Evolutionary conservation across 2,113 vertebrate species (phyloP).

Genomic region (Polypterus bichir): DNA sequence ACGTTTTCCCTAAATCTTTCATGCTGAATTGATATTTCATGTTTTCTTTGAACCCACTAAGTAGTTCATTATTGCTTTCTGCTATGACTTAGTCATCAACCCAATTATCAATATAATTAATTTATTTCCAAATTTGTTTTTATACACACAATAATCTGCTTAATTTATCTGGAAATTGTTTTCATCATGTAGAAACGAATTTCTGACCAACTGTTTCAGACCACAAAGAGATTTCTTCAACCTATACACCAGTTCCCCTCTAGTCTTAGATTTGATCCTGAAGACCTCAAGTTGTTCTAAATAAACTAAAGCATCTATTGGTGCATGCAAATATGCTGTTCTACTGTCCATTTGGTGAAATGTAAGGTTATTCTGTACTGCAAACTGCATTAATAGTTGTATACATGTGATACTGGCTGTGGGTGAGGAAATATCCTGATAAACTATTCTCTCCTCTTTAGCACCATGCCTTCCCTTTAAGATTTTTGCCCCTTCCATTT

Average conservation of each 20-base stretch:
- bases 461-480: no score
- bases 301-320: constrained; percentile 17
- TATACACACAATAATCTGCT: constrained; percentile 21
- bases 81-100: constrained; percentile 25
- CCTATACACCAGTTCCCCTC: constrained; percentile 17
- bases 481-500: no score
- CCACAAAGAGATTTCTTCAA: constrained; percentile 24
- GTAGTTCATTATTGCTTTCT: constrained; percentile 4
- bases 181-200: constrained; percentile 19
- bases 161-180: constrained; percentile 15
- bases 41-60: constrained; percentile 10
- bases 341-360: constrained; percentile 22
- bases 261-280: neutral
- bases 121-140: constrained; percentile 10
- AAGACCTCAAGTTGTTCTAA: constrained; percentile 18
- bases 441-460: no score
- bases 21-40: constrained; percentile 16
- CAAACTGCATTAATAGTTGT: constrained; percentile 11
- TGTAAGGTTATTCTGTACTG: constrained; percentile 13
- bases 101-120: constrained; percentile 16
- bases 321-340: constrained; percentile 20
- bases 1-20: constrained; percentile 21
- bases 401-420: constrained; percentile 2
- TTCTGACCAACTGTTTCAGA: constrained; percentile 23
- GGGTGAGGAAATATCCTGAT: no score